These are phyloP conservation scores for Pogoniulus pusillus DNA, from an alignment of 2,797 vertebrate species.

Conservation along the genomic window DNA sequence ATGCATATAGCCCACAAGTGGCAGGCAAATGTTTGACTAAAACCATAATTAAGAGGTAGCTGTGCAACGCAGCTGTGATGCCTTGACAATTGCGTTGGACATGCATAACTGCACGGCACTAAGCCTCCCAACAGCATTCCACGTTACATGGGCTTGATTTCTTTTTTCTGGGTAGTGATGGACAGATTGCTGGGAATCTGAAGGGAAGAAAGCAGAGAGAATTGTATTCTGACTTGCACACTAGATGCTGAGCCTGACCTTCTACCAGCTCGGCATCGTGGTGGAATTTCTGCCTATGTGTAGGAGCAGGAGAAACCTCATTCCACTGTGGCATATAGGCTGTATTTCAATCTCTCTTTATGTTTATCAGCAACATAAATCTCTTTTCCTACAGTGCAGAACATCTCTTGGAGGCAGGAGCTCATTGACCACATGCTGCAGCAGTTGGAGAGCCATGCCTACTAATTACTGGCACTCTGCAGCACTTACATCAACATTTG, in stretches of 20 bases:
- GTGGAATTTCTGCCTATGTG: not conserved
- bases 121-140: not conserved
- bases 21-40: not conserved
- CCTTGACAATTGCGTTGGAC: not conserved
- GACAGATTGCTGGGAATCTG: slow-evolving; percentile 28
- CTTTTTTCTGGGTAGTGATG: not conserved
- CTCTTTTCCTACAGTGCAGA: slow-evolving; percentile 26
- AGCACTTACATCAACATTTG: slow-evolving; percentile 60
- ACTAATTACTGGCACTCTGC: slow-evolving; percentile 55
- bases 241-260: not conserved
- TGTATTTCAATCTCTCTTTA: slow-evolving; percentile 42
- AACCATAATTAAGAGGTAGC: not conserved
- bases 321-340: not conserved
- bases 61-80: not conserved
- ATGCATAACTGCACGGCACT: not conserved
- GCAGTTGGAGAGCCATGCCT: slow-evolving; percentile 50
- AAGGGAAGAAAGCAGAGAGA: not conserved
- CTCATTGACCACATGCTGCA: slow-evolving; percentile 65
- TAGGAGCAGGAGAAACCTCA: slow-evolving; percentile 14
- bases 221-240: not conserved
- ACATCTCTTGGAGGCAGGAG: slow-evolving; percentile 55
- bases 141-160: not conserved
- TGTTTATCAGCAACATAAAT: slow-evolving; percentile 44
- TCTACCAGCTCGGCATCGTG: not conserved
- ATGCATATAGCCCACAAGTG: not conserved